phyloP scores from a whole-genome alignment of 2,113 vertebrate genomes.

The Lucifuga dentata region DNA sequence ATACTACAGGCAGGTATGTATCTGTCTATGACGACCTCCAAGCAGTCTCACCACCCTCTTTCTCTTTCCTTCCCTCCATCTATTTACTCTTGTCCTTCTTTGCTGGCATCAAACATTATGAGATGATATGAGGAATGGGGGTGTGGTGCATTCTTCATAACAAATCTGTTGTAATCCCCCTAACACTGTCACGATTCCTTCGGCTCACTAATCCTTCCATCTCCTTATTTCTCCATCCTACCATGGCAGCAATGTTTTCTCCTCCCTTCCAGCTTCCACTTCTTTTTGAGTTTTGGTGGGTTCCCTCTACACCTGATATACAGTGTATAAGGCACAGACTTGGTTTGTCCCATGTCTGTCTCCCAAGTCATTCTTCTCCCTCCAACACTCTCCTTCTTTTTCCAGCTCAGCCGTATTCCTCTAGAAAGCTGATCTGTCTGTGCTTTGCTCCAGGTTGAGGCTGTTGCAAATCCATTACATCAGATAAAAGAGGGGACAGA shows the following conservation, averaged over 20 bases:
- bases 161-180: constrained; percentile 46
- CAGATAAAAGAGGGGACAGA: constrained; percentile 72
- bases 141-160: too few relatives aligned
- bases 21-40: too few relatives aligned
- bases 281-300: neutral
- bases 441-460: constrained; percentile 70
- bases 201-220: constrained; percentile 3
- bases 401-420: constrained; percentile 36
- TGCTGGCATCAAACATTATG: constrained; percentile 6
- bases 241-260: constrained; percentile 15
- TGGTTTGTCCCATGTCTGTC: neutral
- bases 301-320: neutral
- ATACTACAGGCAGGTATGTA: too few relatives aligned
- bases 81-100: neutral
- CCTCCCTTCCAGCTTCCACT: neutral
- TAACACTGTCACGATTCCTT: constrained; percentile 2
- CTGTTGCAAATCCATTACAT: constrained; percentile 82
- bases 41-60: neutral
- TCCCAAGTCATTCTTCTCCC: neutral
- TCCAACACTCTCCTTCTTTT: constrained; percentile 22
- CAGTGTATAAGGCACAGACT: neutral
- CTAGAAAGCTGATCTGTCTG: constrained; percentile 55
- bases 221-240: neutral
- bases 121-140: constrained; percentile 23
- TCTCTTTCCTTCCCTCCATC: neutral